Percentiles rank a stretch among this genome's conserved stretches.
Conservation (phyloP, 2,888 invertebrate genomes). For the Girardia tigrina region DNA sequence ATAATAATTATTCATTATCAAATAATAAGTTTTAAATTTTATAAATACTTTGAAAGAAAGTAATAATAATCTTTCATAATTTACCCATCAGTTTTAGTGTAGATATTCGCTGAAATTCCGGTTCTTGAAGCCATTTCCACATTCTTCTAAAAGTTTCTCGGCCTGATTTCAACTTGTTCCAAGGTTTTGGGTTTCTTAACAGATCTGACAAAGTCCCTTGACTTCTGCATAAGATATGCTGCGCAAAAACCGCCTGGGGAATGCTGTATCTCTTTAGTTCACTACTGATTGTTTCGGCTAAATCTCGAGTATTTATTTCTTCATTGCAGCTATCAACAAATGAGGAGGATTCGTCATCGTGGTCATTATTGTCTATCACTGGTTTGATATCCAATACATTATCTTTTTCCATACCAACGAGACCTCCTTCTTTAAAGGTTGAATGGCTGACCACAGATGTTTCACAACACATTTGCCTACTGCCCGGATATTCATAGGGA, state of each 20-base stretch:
- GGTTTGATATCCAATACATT: neutral
- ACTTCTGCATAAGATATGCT: slow-evolving; percentile 87
- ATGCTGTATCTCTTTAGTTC: slow-evolving; percentile 96
- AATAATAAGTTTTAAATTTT: neutral
- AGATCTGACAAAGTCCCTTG: slow-evolving; percentile 95
- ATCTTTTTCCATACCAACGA: neutral
- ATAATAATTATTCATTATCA: no score
- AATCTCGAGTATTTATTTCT: slow-evolving; percentile 33
- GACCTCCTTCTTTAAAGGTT: neutral
- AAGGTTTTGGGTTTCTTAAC: slow-evolving; percentile 91
- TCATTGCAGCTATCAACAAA: slow-evolving; percentile 13
- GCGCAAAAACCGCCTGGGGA: slow-evolving; percentile 97
- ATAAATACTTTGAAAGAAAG: neutral
- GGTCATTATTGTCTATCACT: neutral
- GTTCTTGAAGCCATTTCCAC: slow-evolving; percentile 99
- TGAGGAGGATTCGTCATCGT: neutral
- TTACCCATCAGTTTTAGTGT: slow-evolving; percentile 87
- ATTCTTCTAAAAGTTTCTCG: slow-evolving; percentile 93
- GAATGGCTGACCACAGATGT: neutral
- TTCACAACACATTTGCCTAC: neutral
- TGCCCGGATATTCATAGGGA: neutral
- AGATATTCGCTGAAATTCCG: slow-evolving; percentile 97
- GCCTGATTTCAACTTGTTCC: slow-evolving; percentile 98
- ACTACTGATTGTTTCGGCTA: slow-evolving; percentile 47
- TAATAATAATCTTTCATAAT: slow-evolving; percentile 17